Percentiles rank a stretch among this genome's conserved stretches.
phyloP scores from a whole-genome alignment of 2,797 vertebrate species.

The Acomys russatus region DNA sequence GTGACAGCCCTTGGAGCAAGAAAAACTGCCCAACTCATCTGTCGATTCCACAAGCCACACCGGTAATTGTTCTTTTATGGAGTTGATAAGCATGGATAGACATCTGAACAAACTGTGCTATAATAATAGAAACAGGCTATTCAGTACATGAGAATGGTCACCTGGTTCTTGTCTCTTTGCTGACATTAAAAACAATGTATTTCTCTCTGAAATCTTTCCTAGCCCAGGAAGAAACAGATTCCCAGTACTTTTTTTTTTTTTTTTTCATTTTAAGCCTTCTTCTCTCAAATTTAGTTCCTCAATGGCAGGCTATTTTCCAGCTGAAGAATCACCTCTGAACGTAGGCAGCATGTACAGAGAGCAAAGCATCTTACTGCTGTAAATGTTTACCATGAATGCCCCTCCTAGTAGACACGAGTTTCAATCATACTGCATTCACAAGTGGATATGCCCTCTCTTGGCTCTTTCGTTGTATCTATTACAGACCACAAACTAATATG shows the following conservation, averaged over 20 bases:
- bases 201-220: not conserved
- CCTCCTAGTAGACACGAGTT: rapidly evolving
- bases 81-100: not conserved
- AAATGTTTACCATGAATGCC: not conserved
- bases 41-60: not conserved
- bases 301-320: not conserved
- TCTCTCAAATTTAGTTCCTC: not conserved
- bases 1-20: not conserved
- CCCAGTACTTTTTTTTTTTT: not conserved
- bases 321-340: not conserved
- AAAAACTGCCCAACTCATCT: not conserved
- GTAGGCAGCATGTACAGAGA: not conserved
- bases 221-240: not conserved
- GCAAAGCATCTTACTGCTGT: not conserved
- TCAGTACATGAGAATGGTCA: not conserved
- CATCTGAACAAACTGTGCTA: not conserved
- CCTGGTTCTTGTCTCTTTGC: not conserved
- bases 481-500: not conserved
- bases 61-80: not conserved
- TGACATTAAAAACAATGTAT: not conserved
- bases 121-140: not conserved
- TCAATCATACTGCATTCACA: not conserved
- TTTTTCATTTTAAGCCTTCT: not conserved
- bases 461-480: not conserved
- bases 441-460: not conserved